phyloP scores from a whole-genome alignment of 2,113 vertebrate species.

The Phocoena phocoena region DNA sequence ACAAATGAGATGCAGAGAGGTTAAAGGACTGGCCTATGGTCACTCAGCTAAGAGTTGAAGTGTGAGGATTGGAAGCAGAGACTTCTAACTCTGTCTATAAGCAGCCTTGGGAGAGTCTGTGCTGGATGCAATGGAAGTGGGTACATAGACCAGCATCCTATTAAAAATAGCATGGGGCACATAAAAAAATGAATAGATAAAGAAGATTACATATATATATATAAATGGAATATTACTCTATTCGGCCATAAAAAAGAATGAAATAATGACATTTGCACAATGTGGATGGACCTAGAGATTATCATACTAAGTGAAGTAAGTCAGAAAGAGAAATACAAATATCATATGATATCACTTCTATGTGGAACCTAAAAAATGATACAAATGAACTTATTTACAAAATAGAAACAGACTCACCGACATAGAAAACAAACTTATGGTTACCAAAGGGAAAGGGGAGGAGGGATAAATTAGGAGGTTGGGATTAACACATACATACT shows the following conservation, averaged over 20 bases:
- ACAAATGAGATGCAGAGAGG: not conserved
- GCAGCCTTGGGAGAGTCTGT: not conserved
- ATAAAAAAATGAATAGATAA: not conserved
- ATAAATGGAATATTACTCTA: not conserved
- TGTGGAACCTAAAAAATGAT: not conserved
- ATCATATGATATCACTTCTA: not conserved
- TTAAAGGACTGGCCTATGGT: not conserved
- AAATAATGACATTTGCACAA: not conserved
- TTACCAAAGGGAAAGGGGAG: not conserved
- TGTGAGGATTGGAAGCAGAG: not conserved
- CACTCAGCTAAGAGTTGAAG: not conserved
- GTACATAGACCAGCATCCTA: not conserved
- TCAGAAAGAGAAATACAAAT: not conserved
- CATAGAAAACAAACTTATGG: not conserved
- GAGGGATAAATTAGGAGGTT: not conserved
- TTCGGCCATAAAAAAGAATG: not conserved
- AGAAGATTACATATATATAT: not conserved
- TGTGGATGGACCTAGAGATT: not conserved
- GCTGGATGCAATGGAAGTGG: not conserved
- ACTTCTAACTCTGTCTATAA: not conserved
- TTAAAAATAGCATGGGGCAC: not conserved
- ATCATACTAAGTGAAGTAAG: not conserved
- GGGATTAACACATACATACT: not conserved
- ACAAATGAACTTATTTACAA: not conserved
- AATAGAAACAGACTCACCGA: not conserved